Evolutionary conservation across 2,888 invertebrate genomes (phyloP), one percentile per base, ranked within the genome.

Genomic region (Megaustenia siamemsis): DNA sequence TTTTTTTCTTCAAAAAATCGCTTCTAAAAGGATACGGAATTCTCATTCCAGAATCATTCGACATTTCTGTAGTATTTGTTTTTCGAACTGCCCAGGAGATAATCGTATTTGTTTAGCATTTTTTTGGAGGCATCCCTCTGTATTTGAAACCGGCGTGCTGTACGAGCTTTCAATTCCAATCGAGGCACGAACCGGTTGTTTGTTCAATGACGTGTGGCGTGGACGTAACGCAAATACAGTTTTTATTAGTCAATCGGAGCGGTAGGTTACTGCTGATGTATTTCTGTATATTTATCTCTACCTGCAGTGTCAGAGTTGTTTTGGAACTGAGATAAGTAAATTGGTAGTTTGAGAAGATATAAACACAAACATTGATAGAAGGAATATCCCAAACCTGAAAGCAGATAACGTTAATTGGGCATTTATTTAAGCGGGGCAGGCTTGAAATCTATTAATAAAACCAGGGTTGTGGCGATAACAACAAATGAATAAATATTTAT

Each of bases 51-150:
- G 32, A 35, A 73, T 49, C 73, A 12, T 28, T 49, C 45, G 73
- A 49, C 73, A 73, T 73, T 49, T 73, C 73, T 73, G 49, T 8
- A 18, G 28, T 45, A 32, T 73, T 73, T 45, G 45, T 73, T 73
- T 49, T 73, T 32, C 24, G 28, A 73, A 45, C 45, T 45, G 73
- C 49, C 43, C 73, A 18, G 49, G 32, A 73, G 73, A 73, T 73
- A 73, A 73, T 73, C 73, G 18, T 73, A 49, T 73, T 73, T 73
- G 35, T 73, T 45, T 28, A 73, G 73, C 32, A 45, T 73, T 73
- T 43, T 73, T 73, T 4, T n/a, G 21, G 21, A n/a, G 73, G 32
- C 1, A 12, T 12, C 28, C 66, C n/a, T 28, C 3, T 15, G 21
- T 49, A 32, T 45, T 49, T 45, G 73, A 15, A 32, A 28, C 32